Evolutionary conservation across 2,113 vertebrate genomes (phyloP), one percentile per base, ranked within the genome.

Genomic region (Campylomormyrus tamandua): DNA sequence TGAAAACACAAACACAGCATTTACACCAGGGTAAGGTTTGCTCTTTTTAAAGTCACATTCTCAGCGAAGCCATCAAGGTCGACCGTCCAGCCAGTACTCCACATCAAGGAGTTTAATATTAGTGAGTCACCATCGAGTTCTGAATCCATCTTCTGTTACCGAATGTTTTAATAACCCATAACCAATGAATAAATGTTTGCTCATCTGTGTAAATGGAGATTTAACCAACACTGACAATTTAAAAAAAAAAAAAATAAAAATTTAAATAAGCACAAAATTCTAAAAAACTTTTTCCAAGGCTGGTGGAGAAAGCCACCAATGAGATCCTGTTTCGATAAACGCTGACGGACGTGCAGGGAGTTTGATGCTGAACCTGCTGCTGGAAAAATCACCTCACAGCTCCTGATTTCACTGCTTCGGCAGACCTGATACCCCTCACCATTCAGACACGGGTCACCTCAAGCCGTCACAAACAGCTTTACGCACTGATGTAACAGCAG

Each of bases 141-240:
- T 10, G 46, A 66, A 31, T 19, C 17, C 88, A 35, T n/a, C 88
- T n/a, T 89, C 24, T 50, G 7, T n/a, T 27, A 50, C 8, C 1
- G 5, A 77, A 31, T 9, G 45, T 10, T 89, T 84, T 84, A 58
- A 83, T 62, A 58, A 53, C 4, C 80, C 11, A 15, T 85, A 56
- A 85, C 52, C 49, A 84, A 31, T 66, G 58, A 89, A 19, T 56
- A 45, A 85, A 85, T 89, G 45, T 89, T 84, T 66, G 89, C 35
- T 45, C 46, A 35, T 85, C 17, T 62, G 17, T 35, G 31, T 24
- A 48, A 85, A 85, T 35, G 24, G 52, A 31, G 83, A 48, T 35
- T 87, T 80, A 83, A 53, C 48, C 45, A 52, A 27, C 35, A 52
- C 45, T 77, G 11, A 8, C 88, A 52, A 31, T 74, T 50, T 27